A percentile compares a stretch with the other conserved stretches of the same genome.
Evolutionary conservation across 2,113 vertebrate species (phyloP).

Genomic region (Megaceryle torquata): DNA sequence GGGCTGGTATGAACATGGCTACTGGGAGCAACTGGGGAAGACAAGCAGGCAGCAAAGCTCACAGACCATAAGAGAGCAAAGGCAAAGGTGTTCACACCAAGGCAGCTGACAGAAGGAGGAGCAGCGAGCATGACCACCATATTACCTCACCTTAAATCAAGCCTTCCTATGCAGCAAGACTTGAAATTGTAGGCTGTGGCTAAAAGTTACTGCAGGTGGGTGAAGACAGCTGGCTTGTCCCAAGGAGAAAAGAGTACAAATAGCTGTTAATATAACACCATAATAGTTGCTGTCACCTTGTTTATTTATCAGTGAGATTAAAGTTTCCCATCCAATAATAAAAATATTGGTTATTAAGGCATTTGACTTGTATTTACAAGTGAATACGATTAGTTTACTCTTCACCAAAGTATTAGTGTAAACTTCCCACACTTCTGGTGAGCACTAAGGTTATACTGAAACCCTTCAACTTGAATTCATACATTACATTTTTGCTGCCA

Average conservation of each 20-base stretch:
- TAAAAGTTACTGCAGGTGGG: not conserved
- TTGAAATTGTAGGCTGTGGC: not conserved
- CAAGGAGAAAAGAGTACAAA: not conserved
- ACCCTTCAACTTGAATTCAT: not conserved
- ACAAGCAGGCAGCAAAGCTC: not conserved
- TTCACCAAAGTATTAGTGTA: not conserved
- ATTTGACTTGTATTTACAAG: not conserved
- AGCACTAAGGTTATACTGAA: not conserved
- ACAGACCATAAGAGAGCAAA: not conserved
- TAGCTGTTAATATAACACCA: not conserved
- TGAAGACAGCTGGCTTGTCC: not conserved
- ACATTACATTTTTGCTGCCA: not conserved
- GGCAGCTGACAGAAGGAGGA: not conserved
- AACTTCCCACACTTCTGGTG: not conserved
- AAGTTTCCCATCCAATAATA: not conserved
- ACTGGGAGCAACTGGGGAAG: not conserved
- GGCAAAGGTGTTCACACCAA: not conserved
- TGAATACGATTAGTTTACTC: not conserved
- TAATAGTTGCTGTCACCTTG: not conserved
- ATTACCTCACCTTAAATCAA: not conserved
- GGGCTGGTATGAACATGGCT: not conserved
- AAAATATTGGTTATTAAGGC: not conserved
- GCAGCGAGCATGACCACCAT: not conserved
- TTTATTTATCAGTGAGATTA: not conserved
- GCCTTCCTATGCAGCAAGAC: not conserved